A percentile compares a stretch with the other conserved stretches of the same genome.
Evolutionary conservation across 2,113 vertebrate species (phyloP).

Genomic region (Penelope pileata): DNA sequence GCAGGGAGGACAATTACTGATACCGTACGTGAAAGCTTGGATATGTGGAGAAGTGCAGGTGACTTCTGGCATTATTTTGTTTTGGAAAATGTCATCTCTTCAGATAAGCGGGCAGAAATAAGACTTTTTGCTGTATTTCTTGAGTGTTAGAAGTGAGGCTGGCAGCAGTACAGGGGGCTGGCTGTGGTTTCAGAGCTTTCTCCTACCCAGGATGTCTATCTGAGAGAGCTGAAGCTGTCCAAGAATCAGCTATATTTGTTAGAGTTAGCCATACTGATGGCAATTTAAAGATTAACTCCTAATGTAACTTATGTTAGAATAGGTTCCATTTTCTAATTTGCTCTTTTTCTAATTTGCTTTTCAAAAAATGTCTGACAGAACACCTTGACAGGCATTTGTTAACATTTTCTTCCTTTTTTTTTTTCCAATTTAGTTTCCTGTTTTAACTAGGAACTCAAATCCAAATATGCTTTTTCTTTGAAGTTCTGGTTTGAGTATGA

Average conservation of each 20-base stretch:
- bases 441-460: not conserved
- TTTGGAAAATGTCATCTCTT: not conserved
- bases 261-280: not conserved
- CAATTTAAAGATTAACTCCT: not conserved
- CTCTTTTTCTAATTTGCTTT: not conserved
- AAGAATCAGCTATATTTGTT: not conserved
- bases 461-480: not conserved
- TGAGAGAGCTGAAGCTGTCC: not conserved
- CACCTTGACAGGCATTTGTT: not conserved
- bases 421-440: not conserved
- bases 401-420: not conserved
- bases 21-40: not conserved
- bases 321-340: not conserved
- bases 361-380: not conserved
- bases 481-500: not conserved
- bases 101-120: not conserved
- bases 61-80: not conserved
- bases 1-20: not conserved
- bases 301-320: not conserved
- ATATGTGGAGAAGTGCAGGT: not conserved
- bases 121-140: not conserved
- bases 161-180: not conserved
- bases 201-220: not conserved
- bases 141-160: not conserved
- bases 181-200: not conserved